Percentiles rank a stretch among this genome's conserved stretches.
These are phyloP conservation scores for Dendropsophus ebraccatus DNA, from an alignment of 2,113 vertebrate species.

Conservation along the genomic window DNA sequence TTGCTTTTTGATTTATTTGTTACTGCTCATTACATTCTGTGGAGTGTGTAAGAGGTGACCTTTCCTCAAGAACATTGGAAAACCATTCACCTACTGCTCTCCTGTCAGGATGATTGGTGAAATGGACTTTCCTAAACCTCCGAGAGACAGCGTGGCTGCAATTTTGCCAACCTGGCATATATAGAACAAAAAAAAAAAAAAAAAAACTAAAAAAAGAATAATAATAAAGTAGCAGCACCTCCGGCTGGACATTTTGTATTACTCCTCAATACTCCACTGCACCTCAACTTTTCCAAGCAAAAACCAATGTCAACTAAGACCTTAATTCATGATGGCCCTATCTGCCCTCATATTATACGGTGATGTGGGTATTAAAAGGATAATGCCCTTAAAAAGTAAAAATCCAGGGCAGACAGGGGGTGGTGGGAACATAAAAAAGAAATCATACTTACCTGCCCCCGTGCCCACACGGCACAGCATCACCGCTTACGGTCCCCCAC, in stretches of 20 bases:
- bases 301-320: too few relatives aligned
- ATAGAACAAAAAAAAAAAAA: not conserved
- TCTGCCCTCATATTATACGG: too few relatives aligned
- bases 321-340: too few relatives aligned
- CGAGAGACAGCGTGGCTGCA: not conserved
- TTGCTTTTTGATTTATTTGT: slow-evolving; percentile 45
- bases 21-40: slow-evolving; percentile 26
- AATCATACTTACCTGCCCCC: too few relatives aligned
- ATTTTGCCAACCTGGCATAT: slow-evolving; percentile 1
- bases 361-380: too few relatives aligned
- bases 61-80: slow-evolving; percentile 39
- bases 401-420: too few relatives aligned
- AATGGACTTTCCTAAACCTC: not conserved
- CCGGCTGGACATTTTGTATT: not conserved
- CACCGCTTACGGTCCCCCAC: too few relatives aligned
- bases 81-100: slow-evolving; percentile 19
- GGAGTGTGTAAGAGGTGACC: slow-evolving; percentile 40
- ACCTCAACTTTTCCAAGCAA: too few relatives aligned
- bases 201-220: not conserved
- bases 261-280: not conserved
- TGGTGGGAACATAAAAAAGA: too few relatives aligned
- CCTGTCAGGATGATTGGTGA: slow-evolving; percentile 21
- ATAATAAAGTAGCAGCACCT: not conserved
- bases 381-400: too few relatives aligned
- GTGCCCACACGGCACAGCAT: too few relatives aligned